These are phyloP conservation scores for Sterna hirundo DNA, from an alignment of 2,113 vertebrate species.

Conservation along the genomic window DNA sequence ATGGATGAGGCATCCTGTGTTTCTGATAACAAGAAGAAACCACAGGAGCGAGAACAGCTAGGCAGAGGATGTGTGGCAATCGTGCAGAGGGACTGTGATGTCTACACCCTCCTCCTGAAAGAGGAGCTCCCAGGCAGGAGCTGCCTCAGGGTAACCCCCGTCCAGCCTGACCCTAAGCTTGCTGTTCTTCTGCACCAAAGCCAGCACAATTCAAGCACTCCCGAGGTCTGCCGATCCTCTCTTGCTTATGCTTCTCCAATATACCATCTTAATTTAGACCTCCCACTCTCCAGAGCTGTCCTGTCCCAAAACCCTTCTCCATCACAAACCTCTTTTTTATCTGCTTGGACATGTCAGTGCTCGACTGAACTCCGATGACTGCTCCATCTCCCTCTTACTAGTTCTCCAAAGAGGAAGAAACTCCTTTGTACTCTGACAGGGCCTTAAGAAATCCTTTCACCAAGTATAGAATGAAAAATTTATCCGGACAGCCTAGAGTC, in stretches of 20 bases:
- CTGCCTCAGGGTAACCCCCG: not conserved
- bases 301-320: not conserved
- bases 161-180: not conserved
- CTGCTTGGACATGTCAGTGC: not conserved
- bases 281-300: not conserved
- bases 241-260: not conserved
- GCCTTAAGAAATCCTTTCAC: not conserved
- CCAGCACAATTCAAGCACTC: not conserved
- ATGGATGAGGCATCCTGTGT: rapidly evolving
- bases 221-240: not conserved
- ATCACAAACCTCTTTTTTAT: not conserved
- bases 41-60: rapidly evolving
- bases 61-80: not conserved
- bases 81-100: rapidly evolving
- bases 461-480: not conserved
- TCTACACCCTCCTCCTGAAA: not conserved
- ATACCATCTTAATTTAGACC: not conserved
- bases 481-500: not conserved
- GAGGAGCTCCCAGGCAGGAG: not conserved
- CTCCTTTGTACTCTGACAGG: not conserved
- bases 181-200: not conserved
- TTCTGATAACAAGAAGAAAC: not conserved
- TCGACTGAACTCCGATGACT: not conserved
- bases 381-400: not conserved
- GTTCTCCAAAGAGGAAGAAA: not conserved